Base-by-base conservation (phyloP, 1,140 invertebrate species). In the Zaprionus taronus region DNA sequence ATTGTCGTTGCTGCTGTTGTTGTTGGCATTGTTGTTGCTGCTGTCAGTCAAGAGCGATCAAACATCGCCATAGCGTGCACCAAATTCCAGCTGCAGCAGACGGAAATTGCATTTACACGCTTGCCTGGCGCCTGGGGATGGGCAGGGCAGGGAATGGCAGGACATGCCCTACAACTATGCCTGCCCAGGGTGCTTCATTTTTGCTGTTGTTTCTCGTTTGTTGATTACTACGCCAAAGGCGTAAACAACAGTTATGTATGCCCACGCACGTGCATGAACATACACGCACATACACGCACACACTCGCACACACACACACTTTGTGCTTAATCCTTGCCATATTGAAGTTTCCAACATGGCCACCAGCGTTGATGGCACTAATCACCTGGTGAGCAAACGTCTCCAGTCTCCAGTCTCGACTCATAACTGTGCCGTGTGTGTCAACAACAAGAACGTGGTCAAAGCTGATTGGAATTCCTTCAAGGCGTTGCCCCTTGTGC, bases 61-160 rank as follows among this genome's bases (percentile, higher is more conserved):
- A 15, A 20, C 34, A 65, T 20, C 47, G 57, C 58, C 49, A 41
- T 65, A 61, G 36, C 67, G 51, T 55, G 69, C 69, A 83, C 60
- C 63, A 73, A 89, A 89, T 89, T 89, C 84, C 79, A 81, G 79
- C 63, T 89, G 84, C 85, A 81, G 20, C 81, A 69, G 81, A 79
- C 84, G 84, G 84, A 87, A 87, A 87, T 87, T 87, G 84, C 84
- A 87, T 89, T 87, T 87, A 83, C 79, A 79, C 84, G 69, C 72
- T 77, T 73, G 78, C 84, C 70, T 79, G 63, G 14, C 20, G 61
- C 66, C 47, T 11, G 31, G 31, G 2, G 31, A 9, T 11, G 55
- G 65, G 66, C 62, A 31, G 31, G 9, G 9, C 31, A 34, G 55
- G 68, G 69, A 31, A 31, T 31, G 28, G 28, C 62, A 57, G 53